These are phyloP conservation scores for Aegotheles bennettii DNA, from an alignment of 2,113 vertebrate genomes.

Conservation along the genomic window DNA sequence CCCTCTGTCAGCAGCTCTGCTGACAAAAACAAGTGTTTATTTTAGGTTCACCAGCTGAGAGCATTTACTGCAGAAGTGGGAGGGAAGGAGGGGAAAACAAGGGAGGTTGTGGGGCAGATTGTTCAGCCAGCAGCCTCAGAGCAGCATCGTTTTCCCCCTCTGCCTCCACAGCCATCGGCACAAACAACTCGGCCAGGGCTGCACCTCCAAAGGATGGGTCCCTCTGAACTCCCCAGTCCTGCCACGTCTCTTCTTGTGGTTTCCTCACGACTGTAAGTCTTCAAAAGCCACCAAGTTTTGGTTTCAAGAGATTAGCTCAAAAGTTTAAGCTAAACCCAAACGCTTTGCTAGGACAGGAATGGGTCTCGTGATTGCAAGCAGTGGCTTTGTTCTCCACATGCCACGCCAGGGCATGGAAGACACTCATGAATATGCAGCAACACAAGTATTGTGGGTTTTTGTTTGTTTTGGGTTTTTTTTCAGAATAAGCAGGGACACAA, in stretches of 20 bases:
- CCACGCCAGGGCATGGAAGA: accelerated
- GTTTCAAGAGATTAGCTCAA: background rate
- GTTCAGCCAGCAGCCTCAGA: accelerated
- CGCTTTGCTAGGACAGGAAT: accelerated
- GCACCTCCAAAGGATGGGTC: accelerated
- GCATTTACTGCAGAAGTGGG: background rate
- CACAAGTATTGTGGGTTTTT: too few species aligned
- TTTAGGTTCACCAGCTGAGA: background rate
- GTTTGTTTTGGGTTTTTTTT: background rate
- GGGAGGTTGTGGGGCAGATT: background rate
- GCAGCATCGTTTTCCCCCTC: too few species aligned
- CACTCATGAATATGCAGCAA: background rate
- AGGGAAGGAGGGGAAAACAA: background rate
- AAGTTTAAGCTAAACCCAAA: background rate
- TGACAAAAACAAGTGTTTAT: conserved; percentile 3
- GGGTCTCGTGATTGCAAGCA: accelerated
- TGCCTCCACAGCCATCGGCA: accelerated
- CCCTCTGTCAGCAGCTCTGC: conserved; percentile 28
- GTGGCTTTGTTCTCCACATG: background rate
- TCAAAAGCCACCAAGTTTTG: accelerated
- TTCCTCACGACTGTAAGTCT: background rate
- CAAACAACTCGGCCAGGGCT: background rate
- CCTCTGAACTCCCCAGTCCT: accelerated
- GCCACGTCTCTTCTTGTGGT: accelerated
- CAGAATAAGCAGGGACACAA: background rate